These are phyloP conservation scores for Lithophane socia DNA, from an alignment of 2,888 invertebrate species.

Conservation along the genomic window DNA sequence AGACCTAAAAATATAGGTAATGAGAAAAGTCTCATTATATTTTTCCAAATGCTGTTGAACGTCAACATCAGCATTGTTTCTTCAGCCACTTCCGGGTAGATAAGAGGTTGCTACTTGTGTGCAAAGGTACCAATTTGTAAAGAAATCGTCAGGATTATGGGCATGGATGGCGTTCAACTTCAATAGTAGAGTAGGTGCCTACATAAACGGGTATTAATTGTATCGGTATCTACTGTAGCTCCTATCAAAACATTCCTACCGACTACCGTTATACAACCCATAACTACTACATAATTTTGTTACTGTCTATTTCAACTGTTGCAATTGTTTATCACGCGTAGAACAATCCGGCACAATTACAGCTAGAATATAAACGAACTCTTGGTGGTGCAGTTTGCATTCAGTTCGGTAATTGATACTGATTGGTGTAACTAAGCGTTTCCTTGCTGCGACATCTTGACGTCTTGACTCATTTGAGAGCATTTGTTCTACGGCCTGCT, in stretches of 20 bases:
- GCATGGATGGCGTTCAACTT: neutral
- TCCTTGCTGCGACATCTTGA: conserved; percentile 66
- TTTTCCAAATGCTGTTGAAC: neutral
- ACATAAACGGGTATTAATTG: neutral
- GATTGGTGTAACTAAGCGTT: conserved; percentile 70
- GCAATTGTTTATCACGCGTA: conserved; percentile 14
- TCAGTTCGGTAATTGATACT: conserved; percentile 72
- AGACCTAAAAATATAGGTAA: neutral
- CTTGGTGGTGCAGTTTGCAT: conserved; percentile 71
- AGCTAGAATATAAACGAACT: conserved; percentile 62
- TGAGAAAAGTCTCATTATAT: neutral
- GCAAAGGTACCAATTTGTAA: neutral
- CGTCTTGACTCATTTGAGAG: conserved; percentile 62
- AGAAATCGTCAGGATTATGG: neutral
- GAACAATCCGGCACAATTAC: conserved; percentile 45
- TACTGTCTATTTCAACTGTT: conserved; percentile 6
- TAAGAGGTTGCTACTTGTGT: neutral
- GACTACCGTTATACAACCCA: neutral
- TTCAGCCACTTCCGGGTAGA: conserved; percentile 3
- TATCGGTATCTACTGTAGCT: neutral
- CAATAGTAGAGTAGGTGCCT: neutral
- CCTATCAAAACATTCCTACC: neutral
- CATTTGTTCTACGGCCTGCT: conserved; percentile 49
- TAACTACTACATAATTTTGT: neutral
- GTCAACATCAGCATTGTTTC: neutral